A percentile compares a stretch with the other conserved stretches of the same genome.
phyloP scores from a whole-genome alignment of 2,888 invertebrate genomes.

The Acronicta alni region DNA sequence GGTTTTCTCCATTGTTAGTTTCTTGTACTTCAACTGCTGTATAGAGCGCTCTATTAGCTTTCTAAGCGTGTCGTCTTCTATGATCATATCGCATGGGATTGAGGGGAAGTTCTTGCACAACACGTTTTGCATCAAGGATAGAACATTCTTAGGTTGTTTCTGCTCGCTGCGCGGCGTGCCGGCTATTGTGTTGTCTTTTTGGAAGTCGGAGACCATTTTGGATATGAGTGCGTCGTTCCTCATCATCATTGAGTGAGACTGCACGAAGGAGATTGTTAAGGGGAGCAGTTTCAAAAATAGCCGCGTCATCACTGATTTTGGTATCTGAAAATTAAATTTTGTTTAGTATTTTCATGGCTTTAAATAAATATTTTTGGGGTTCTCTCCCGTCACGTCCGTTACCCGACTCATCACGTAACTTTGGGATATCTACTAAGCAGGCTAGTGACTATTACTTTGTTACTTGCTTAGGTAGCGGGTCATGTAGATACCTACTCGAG shows the following conservation, averaged over 20 bases:
- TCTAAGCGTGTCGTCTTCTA: conserved; percentile 69
- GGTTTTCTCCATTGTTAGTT: conserved; percentile 64
- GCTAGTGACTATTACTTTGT: too few relatives aligned
- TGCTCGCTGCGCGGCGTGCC: conserved; percentile 20
- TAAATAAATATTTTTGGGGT: neutral
- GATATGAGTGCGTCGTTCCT: conserved; percentile 80
- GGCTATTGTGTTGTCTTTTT: conserved; percentile 66
- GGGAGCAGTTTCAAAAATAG: conserved; percentile 34
- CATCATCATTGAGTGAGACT: conserved; percentile 68
- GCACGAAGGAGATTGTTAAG: conserved; percentile 40
- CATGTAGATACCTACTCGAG: too few relatives aligned
- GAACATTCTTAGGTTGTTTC: conserved; percentile 56
- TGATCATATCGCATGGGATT: conserved; percentile 78
- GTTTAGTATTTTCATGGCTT: conserved; percentile 5
- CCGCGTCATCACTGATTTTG: conserved; percentile 24
- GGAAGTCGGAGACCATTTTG: conserved; percentile 82
- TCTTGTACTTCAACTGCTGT: conserved; percentile 77
- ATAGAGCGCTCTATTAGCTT: conserved; percentile 77
- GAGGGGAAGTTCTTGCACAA: conserved; percentile 80
- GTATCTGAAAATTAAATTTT: conserved; percentile 31
- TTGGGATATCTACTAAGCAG: too few relatives aligned
- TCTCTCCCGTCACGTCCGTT: too few relatives aligned
- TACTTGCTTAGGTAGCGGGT: too few relatives aligned
- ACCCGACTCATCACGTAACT: too few relatives aligned
- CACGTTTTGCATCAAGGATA: conserved; percentile 77